Base-by-base conservation (phyloP, 2,113 vertebrate genomes). In the Hyaena hyaena region DNA sequence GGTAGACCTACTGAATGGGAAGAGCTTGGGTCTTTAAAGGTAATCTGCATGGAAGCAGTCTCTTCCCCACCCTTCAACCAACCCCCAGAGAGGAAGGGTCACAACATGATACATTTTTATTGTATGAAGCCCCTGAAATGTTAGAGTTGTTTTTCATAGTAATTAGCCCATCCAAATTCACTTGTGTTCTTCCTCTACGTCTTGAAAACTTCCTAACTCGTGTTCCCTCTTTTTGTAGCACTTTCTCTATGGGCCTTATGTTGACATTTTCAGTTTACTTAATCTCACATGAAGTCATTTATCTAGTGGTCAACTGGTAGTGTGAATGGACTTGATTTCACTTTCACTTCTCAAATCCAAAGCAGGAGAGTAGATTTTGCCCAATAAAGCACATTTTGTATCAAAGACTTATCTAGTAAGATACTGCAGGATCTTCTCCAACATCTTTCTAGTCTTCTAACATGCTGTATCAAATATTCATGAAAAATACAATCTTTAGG, bases 261-360 rank as follows among this genome's bases (percentile, higher is more conserved):
- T 55, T 74, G 39, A 71, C 50, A 19, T 88, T 76, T 63, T 55
- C 26, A 90, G 26, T 88, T 82, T 88, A 7, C 21, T 89, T 55
- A 48, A 88, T 63, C 35, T 81, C 50, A 77, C 24, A 53, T 61
- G 77, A 90, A 85, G 86, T 45, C 4, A 12, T 58, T 33, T 68
- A 50, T 26, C 58, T 82, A 4, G n/a, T n/a, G 3, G 43, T 31
- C 66, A 45, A 14, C 45, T 43, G 14, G 31, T n/a, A 71, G 48
- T 11, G 16, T 66, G 7, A 93, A 71, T 17, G 50, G 7, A 77
- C 68, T 55, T 55, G 26, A 55, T 87, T 94, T 92, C 39, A 55
- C 48, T 86, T 35, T 39, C 61, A 82, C 58, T 96, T 90, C 74
- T 69, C 88, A 80, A 55, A 92, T 74, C 58, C 68, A 71, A 76